Evolutionary conservation across 2,888 invertebrate species (phyloP).

Genomic region (Eupelmus urozonus): DNA sequence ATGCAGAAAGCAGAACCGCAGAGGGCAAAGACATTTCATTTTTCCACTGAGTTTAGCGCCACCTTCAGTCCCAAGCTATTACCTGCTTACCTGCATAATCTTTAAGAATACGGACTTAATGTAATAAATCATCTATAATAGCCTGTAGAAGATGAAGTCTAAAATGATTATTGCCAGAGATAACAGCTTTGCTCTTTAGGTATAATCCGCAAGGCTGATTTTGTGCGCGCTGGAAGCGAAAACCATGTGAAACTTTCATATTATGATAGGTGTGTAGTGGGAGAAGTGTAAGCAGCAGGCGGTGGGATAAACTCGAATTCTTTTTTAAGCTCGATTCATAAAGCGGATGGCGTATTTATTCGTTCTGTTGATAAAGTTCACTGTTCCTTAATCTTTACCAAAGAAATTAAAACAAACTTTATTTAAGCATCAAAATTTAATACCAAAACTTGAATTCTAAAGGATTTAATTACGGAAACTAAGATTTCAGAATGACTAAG

Average conservation of each 20-base stretch:
- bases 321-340: slow-evolving; percentile 31
- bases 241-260: not conserved
- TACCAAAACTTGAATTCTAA: too few relatives aligned
- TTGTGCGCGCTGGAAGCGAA: not conserved
- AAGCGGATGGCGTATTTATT: not conserved
- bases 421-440: too few relatives aligned
- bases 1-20: not conserved
- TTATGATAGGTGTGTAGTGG: not conserved
- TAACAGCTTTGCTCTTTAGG: not conserved
- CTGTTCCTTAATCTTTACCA: not conserved
- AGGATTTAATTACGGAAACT: too few relatives aligned
- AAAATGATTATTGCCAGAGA: not conserved
- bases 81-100: not conserved
- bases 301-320: slow-evolving; percentile 26
- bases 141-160: not conserved
- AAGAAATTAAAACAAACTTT: too few relatives aligned
- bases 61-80: slow-evolving; percentile 1
- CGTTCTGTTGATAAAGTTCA: not conserved
- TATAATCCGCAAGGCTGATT: not conserved
- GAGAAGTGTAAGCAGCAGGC: slow-evolving; percentile 20
- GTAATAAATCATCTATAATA: slow-evolving; percentile 9
- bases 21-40: slow-evolving; percentile 28
- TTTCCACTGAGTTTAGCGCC: slow-evolving; percentile 30
- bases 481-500: too few relatives aligned
- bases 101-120: too few relatives aligned